Base-by-base conservation (phyloP, 1,140 invertebrate species). In the Elymnias hypermnestra region DNA sequence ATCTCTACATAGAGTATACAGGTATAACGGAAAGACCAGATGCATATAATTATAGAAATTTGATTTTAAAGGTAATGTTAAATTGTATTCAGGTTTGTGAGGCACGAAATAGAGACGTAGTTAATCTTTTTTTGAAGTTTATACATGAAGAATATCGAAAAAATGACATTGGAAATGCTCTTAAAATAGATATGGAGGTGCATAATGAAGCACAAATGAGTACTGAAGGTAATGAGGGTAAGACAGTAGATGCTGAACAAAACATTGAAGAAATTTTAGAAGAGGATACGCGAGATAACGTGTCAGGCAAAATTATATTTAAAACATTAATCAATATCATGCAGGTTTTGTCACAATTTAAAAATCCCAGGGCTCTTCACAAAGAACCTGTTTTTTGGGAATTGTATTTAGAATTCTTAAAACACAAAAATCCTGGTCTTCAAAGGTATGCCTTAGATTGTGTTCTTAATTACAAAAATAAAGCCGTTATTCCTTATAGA, bases 391-490 rank as follows among this genome's bases (percentile, higher is more conserved):
- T 95, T 57, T 87, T 97, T 23, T 89, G 89, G 53, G 88, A 90
- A 48, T 89, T 96, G 14, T 97, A 93, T 67, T 81, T 92, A 53
- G 91, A 96, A 59, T 88, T 98, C 29, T 71, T 99, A 4, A 89
- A 91, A 25, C 92, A 95, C 40, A 92, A 91, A 62, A 94, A 94
- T 82, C 61, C 89, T 0, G 88, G 91, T 4, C 85, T 98, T 22
- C 97, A 98, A 73, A 95, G 94, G 72, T 88, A 90, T 41, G 93
- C 95, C 0, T 85, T 98, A 29, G 92, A 94, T 65, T 98, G 95
- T 77, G 67, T 98, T 2, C 86, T 95, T 43, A 91, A 92, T 2
- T 98, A 97, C 71, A 96, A 94, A 69, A 88, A 92, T 31, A 93
- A 94, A 60, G 63, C 70, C 50, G 53, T 97, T 4, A 72, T 84